These are phyloP conservation scores for Lacerta viridis DNA, from an alignment of 2,797 vertebrate species.

Conservation along the genomic window DNA sequence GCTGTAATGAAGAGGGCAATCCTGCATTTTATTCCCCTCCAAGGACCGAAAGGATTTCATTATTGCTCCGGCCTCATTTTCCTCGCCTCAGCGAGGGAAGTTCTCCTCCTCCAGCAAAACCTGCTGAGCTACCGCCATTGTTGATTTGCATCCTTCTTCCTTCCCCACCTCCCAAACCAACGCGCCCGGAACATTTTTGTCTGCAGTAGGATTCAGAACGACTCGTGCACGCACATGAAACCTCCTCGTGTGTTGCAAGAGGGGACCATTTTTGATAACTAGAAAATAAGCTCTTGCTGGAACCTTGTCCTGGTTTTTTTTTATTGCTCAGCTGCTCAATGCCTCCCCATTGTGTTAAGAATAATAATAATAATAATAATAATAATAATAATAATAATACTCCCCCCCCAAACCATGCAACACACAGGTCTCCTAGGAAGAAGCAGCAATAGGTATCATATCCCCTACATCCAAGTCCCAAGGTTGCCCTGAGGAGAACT, in stretches of 20 bases:
- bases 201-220: neutral
- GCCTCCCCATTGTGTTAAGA: neutral
- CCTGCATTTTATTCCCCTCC: neutral
- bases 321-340: too few relatives aligned
- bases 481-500: too few relatives aligned
- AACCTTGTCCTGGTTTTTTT: neutral
- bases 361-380: too few relatives aligned
- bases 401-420: neutral
- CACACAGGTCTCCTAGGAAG: neutral
- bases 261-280: neutral
- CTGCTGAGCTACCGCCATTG: neutral
- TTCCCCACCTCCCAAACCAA: neutral
- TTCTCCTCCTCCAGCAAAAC: too few relatives aligned
- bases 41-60: conserved; percentile 6
- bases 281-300: neutral
- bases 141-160: neutral
- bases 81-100: neutral
- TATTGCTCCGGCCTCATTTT: neutral
- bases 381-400: too few relatives aligned
- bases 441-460: too few relatives aligned
- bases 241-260: too few relatives aligned
- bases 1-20: neutral
- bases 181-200: neutral
- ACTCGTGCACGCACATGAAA: neutral
- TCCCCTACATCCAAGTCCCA: too few relatives aligned